Evolutionary conservation across 2,888 invertebrate species (phyloP).

Genomic region (Eilema caniola): DNA sequence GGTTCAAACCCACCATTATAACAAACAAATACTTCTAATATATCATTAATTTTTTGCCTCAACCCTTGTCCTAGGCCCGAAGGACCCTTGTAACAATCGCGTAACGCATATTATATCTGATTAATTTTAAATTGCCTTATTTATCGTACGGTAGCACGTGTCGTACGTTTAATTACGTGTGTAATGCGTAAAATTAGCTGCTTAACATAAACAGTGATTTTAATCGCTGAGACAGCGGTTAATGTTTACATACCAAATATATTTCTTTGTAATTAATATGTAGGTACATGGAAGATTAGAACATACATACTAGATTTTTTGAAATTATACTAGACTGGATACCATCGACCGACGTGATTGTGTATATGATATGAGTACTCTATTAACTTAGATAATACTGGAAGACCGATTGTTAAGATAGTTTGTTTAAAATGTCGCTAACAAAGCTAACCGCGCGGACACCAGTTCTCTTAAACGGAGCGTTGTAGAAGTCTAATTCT

Average conservation of each 20-base stretch:
- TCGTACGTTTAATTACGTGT: constrained; percentile 40
- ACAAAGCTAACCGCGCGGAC: too few species aligned
- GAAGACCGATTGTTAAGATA: too few species aligned
- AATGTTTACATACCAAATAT: constrained; percentile 30
- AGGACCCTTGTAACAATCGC: constrained; percentile 62
- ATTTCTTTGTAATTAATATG: constrained; percentile 6
- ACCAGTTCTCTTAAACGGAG: too few species aligned
- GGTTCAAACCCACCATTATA: not conserved
- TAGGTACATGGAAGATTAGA: too few species aligned
- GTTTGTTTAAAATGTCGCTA: too few species aligned
- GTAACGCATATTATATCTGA: constrained; percentile 61
- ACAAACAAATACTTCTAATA: constrained; percentile 17
- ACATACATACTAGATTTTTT: too few species aligned
- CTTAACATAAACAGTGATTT: constrained; percentile 34
- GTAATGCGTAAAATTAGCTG: constrained; percentile 49
- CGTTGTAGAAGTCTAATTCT: too few species aligned
- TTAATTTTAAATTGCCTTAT: constrained; percentile 58
- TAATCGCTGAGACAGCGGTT: constrained; percentile 40
- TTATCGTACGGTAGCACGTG: constrained; percentile 49
- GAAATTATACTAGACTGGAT: too few species aligned
- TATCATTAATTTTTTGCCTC: constrained; percentile 18
- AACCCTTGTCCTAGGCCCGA: constrained; percentile 28
- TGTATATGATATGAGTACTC: too few species aligned
- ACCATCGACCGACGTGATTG: too few species aligned
- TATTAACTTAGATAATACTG: too few species aligned